Base-by-base conservation (phyloP, 2,113 vertebrate genomes). In the Embiotoca jacksoni region DNA sequence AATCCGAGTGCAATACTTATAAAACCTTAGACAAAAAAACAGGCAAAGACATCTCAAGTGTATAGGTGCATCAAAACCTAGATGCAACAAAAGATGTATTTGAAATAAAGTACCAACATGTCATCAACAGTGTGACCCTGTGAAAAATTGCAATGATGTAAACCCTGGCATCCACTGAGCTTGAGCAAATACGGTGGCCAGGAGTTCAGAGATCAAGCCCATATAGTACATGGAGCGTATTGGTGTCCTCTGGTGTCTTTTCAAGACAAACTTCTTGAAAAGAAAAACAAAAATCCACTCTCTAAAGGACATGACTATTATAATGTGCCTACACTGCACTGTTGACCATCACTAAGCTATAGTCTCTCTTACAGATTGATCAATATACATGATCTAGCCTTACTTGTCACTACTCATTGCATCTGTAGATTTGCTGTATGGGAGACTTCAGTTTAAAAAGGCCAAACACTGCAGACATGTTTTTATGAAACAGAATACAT, bases 321-420 rank as follows among this genome's bases (percentile, higher is more conserved):
- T 72, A 36, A 75, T 66, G 44, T 71, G 61, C 60, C 66, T 53
- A 57, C 36, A 44, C 30, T 46, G 72, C 55, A 75, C 30, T 32
- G 50, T 68, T 75, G 32, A 56, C 74, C 56, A 23, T 44, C n/a
- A 54, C 56, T 31, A 10, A 52, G 54, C n/a, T 52, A 49, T 60
- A 63, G 75, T 72, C 23, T 60, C 7, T 55, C 56, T 59, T 64
- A 13, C 31, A 46, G 8, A 13, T 33, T 68, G 56, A 78, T 85
- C 59, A 60, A 75, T 81, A 78, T 53, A 75, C 69, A 75, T 74
- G 69, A 80, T 57, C 33, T 62, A 31, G 54, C 52, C 7, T 72
- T 46, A n/a, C 58, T 31, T 46, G 44, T 44, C 67, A 49, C 46
- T 37, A 47, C 69, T 67, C 30, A 60, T 33, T 44, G 55, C 60